Conservation (phyloP, 2,888 invertebrate genomes). For the Tetrapedia diversipes region DNA sequence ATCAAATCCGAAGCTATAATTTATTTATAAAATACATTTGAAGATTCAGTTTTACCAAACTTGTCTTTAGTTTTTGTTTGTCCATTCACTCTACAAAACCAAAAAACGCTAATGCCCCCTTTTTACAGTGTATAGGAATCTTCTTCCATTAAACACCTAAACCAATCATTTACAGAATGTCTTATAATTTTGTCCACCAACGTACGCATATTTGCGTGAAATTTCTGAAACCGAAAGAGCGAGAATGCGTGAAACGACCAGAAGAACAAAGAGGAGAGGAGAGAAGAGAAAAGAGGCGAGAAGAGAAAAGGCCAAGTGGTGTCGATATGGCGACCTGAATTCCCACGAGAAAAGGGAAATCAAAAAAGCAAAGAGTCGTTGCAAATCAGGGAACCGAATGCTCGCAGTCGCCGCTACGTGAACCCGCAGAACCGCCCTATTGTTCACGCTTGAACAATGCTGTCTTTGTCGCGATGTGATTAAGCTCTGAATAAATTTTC, state of each 20-base stretch:
- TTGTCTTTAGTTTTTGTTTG: too few species aligned
- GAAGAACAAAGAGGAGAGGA: slow-evolving; percentile 9
- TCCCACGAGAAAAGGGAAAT: slow-evolving; percentile 33
- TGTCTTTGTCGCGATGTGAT: slow-evolving; percentile 77
- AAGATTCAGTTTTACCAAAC: too few species aligned
- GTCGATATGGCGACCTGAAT: slow-evolving; percentile 49
- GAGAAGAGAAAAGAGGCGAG: background rate
- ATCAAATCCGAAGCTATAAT: too few species aligned
- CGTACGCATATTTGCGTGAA: background rate
- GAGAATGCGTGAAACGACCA: background rate
- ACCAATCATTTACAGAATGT: too few species aligned
- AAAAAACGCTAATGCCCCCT: too few species aligned
- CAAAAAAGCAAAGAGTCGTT: slow-evolving; percentile 62
- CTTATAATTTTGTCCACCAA: too few species aligned
- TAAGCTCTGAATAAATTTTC: slow-evolving; percentile 77
- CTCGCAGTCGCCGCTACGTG: slow-evolving; percentile 43
- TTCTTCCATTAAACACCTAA: too few species aligned
- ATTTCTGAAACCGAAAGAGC: background rate
- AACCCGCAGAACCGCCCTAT: slow-evolving; percentile 64
- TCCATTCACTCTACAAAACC: too few species aligned
- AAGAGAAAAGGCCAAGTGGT: slow-evolving; percentile 27
- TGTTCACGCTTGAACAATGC: slow-evolving; percentile 74
- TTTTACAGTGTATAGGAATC: too few species aligned
- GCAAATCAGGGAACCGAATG: slow-evolving; percentile 55
- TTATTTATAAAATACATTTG: too few species aligned